Base-by-base conservation (phyloP, 1,140 invertebrate genomes). In the Macrobrachium nipponense region DNA sequence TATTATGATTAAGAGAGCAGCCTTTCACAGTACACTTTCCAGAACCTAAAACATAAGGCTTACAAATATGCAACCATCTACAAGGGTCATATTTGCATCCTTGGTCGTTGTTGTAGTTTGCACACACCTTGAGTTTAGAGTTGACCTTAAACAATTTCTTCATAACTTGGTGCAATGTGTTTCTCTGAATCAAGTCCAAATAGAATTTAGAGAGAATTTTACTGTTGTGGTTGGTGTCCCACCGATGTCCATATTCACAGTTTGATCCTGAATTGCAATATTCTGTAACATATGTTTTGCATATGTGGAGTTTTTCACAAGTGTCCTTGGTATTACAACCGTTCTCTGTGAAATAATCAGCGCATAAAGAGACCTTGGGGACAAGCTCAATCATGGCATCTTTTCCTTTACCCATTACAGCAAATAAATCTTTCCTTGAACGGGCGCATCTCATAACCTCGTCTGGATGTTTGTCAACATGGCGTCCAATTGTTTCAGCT, bases 131-230 rank as follows among this genome's bases (percentile, higher is more conserved):
- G 11, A 58, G 83, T 20, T 66, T 20, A 51, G 27, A 64, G 62
- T 73, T 73, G 17, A 77, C 83, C 44, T 73, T 78, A n/a, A 51
- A 86, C 4, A 86, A 60, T 58, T 86, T 86, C 60, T 58, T 80
- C 5, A 86, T 75, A 5, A 86, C 20, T 12, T 17, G 11, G 51
- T 27, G 58, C 2, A 86, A 36, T 11, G 58, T 58, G 20, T 44
- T 23, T 75, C 58, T 80, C 43, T 80, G 59, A 61, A 86, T 86
- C 68, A 73, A 64, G 23, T 80, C 77, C 18, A 86, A 60, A 51
- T 86, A 80, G 0, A 80, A 20, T 51, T 86, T 86, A 61, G 83
- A 86, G 60, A 86, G 83, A 23, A 86, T 17, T 8, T 23, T 23
- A 6, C 17, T 64, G 20, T 86, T 86, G 68, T 86, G 83, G 23